Percentiles rank a stretch among this genome's conserved stretches.
Evolutionary conservation across 2,797 vertebrate genomes (phyloP).

Genomic region (Halcyon badia): DNA sequence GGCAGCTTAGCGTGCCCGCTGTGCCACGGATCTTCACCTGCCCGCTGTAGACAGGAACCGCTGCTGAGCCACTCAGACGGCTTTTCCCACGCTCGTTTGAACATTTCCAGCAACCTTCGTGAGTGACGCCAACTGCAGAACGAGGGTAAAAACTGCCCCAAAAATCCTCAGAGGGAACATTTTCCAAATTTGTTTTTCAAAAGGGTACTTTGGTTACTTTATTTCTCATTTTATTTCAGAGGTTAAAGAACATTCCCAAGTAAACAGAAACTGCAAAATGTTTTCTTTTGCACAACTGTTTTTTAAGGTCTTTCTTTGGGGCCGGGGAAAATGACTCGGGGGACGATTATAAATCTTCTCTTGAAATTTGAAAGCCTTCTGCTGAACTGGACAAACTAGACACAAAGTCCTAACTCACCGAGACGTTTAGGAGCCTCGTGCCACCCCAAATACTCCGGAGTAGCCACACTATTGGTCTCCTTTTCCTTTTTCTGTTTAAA

Average conservation of each 20-base stretch:
- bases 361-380: not conserved
- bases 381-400: not conserved
- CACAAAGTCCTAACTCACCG: not conserved
- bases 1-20: not conserved
- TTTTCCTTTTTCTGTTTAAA: not conserved
- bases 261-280: not conserved
- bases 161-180: not conserved
- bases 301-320: not conserved
- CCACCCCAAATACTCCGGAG: not conserved
- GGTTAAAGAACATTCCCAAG: not conserved
- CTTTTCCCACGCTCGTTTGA: not conserved
- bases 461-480: rapidly evolving
- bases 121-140: not conserved
- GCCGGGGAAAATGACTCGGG: not conserved
- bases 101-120: not conserved
- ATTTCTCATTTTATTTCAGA: not conserved
- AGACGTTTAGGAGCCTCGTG: not conserved
- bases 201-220: not conserved
- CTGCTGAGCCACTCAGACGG: not conserved
- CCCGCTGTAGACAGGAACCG: not conserved
- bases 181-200: not conserved
- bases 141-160: not conserved
- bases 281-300: not conserved
- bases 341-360: not conserved
- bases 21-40: not conserved